Conservation (phyloP, 2,797 vertebrate genomes). For the Bovichtus variegatus region DNA sequence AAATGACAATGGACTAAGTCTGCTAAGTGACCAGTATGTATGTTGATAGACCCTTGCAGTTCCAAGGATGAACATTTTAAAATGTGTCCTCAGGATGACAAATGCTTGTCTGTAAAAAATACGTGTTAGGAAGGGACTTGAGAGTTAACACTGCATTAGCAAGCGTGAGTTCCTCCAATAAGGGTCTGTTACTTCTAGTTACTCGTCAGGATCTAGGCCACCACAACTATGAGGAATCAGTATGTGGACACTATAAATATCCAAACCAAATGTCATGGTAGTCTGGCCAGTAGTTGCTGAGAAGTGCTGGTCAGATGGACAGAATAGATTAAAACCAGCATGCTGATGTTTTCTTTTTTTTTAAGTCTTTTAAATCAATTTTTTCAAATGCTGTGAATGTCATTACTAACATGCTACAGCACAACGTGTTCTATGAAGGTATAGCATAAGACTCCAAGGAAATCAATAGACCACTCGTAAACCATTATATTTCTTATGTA, state of each 20-base stretch:
- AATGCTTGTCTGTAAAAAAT: background rate
- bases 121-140: background rate
- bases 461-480: slow-evolving; percentile 55
- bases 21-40: background rate
- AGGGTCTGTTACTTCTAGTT: background rate
- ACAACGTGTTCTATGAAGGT: background rate
- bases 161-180: background rate
- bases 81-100: background rate
- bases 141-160: background rate
- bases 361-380: background rate
- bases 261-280: background rate
- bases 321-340: background rate
- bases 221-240: no score
- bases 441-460: slow-evolving; percentile 12
- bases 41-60: background rate
- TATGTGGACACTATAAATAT: no score
- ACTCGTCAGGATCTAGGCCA: background rate
- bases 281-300: background rate
- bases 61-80: background rate
- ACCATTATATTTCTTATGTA: slow-evolving; percentile 55
- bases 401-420: background rate
- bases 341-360: no score
- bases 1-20: background rate
- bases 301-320: background rate
- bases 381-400: background rate